Evolutionary conservation across 53 echinoderm and acorn worm species (phyloP).

Genomic region (Echinarachnius parma): DNA sequence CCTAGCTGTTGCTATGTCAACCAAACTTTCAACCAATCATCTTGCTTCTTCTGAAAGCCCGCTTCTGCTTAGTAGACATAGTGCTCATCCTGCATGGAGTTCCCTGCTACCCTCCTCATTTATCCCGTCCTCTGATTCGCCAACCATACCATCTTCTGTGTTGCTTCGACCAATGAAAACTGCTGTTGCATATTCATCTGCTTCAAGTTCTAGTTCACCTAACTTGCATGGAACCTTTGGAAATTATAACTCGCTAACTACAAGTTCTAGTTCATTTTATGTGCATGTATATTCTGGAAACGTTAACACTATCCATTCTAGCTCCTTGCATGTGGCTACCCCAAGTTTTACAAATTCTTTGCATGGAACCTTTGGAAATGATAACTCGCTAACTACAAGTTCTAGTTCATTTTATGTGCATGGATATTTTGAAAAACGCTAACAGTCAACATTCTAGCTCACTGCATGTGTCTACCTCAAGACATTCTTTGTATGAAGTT

Average conservation of each 20-base stretch:
- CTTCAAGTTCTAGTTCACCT: not conserved
- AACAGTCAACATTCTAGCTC: too few relatives aligned
- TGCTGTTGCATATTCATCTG: not conserved
- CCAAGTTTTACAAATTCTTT: too few relatives aligned
- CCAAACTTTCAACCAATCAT: constrained; percentile 48
- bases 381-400: constrained; percentile 3
- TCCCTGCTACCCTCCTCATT: not conserved
- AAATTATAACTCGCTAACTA: constrained; percentile 8
- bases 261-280: constrained; percentile 9
- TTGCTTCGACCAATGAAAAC: constrained; percentile 19
- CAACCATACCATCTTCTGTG: not conserved
- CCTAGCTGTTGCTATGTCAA: constrained; percentile 14
- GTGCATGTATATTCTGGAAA: too few relatives aligned
- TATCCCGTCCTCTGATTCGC: constrained; percentile 10
- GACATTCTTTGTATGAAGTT: too few relatives aligned
- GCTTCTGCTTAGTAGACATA: not conserved
- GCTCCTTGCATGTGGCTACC: too few relatives aligned
- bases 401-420: constrained; percentile 13
- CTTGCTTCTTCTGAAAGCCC: not conserved
- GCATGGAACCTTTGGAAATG: constrained; percentile 1
- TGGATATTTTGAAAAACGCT: too few relatives aligned
- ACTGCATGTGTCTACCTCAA: too few relatives aligned
- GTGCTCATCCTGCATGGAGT: constrained; percentile 18
- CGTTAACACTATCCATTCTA: too few relatives aligned
- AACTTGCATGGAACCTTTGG: constrained; percentile 32